Conservation (phyloP, 2,797 vertebrate genomes). For the Lycodopsis pacificus region DNA sequence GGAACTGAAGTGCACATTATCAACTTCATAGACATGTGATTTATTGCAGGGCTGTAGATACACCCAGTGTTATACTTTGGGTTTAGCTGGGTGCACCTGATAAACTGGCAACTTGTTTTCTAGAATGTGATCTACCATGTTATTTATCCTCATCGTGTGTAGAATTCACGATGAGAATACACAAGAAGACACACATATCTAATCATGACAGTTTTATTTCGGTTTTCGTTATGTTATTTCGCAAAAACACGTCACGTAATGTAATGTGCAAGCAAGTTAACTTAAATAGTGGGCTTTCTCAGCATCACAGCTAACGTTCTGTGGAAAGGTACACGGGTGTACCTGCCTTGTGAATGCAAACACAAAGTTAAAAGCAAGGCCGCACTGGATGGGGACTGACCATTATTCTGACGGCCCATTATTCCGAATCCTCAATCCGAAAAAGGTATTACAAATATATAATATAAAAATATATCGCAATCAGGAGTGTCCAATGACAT, state of each 20-base stretch:
- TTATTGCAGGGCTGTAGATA: constrained; percentile 2
- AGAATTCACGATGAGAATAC: neutral
- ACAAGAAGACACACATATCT: neutral
- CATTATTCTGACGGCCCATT: no score
- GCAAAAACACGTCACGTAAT: no score
- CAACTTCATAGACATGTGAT: neutral
- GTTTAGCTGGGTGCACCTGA: neutral
- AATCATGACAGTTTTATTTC: no score
- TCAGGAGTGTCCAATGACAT: neutral
- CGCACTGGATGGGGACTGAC: no score
- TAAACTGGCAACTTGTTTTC: neutral
- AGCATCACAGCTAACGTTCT: no score
- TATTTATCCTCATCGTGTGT: neutral
- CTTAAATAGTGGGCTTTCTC: no score
- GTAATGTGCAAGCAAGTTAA: no score
- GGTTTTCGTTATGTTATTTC: no score
- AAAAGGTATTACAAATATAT: no score
- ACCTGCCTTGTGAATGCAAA: rapidly evolving
- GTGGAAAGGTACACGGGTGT: neutral
- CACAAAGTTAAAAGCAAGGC: neutral
- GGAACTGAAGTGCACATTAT: neutral
- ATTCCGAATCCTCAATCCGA: no score
- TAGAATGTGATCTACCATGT: neutral
- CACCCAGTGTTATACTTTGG: no score
- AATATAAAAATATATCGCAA: no score